These are phyloP conservation scores for Synergus laeviventris DNA, from an alignment of 2,888 invertebrate genomes.

Conservation along the genomic window DNA sequence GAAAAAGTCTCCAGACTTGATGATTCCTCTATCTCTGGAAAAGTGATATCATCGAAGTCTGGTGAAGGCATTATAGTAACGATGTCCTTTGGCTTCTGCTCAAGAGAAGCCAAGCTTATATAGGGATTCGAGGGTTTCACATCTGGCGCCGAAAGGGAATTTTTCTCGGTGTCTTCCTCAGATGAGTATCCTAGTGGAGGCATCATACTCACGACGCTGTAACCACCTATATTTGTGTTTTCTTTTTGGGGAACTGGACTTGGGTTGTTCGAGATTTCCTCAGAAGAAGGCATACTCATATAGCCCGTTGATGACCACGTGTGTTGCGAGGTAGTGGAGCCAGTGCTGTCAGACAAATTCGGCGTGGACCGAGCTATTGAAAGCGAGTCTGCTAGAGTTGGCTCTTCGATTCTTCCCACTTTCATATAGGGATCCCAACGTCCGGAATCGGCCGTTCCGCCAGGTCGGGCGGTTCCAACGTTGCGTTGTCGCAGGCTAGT, in stretches of 20 bases:
- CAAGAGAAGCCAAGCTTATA: slow-evolving; percentile 65
- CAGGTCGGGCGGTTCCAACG: slow-evolving; percentile 59
- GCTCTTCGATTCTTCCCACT: slow-evolving; percentile 65
- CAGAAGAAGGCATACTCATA: slow-evolving; percentile 70
- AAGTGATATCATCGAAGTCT: slow-evolving; percentile 61
- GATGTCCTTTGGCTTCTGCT: slow-evolving; percentile 61
- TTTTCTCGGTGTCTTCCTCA: slow-evolving; percentile 53
- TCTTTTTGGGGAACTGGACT: slow-evolving; percentile 68
- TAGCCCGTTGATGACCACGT: slow-evolving; percentile 63
- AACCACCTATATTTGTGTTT: slow-evolving; percentile 55
- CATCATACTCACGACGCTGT: slow-evolving; percentile 67
- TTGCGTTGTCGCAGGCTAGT: slow-evolving; percentile 72
- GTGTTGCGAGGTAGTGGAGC: slow-evolving; percentile 68
- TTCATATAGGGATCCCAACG: slow-evolving; percentile 72
- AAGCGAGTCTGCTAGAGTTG: slow-evolving; percentile 62
- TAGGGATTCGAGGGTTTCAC: slow-evolving; percentile 62
- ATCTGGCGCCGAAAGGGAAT: slow-evolving; percentile 52
- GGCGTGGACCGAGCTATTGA: slow-evolving; percentile 73
- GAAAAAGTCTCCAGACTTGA: slow-evolving; percentile 51
- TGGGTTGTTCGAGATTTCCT: slow-evolving; percentile 69
- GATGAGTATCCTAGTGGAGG: slow-evolving; percentile 57
- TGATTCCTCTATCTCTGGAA: slow-evolving; percentile 56
- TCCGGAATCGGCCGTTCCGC: slow-evolving; percentile 53
- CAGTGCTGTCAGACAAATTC: slow-evolving; percentile 69
- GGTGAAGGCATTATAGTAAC: slow-evolving; percentile 54